Percentiles rank a stretch among this genome's conserved stretches.
Conservation (phyloP, 2,797 vertebrate species). For the Cynopterus sphinx region DNA sequence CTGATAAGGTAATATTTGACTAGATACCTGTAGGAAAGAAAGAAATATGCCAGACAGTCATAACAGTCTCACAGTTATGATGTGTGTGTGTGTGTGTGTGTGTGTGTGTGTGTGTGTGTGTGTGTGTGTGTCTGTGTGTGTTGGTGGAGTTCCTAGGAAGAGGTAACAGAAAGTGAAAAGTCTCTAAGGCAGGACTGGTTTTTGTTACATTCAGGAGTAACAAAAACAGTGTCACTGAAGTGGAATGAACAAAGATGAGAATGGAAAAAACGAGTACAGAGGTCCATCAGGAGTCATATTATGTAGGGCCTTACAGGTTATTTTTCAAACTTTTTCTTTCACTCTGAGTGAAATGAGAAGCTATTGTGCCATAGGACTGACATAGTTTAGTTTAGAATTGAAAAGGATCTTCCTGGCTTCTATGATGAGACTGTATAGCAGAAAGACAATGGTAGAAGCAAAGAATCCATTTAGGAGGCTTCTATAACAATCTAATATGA, state of each 20-base stretch:
- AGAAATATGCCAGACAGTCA: not conserved
- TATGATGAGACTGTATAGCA: not conserved
- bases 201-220: not conserved
- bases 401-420: not conserved
- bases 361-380: not conserved
- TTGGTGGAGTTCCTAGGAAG: not conserved
- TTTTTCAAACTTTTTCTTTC: not conserved
- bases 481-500: not conserved
- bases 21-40: not conserved
- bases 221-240: not conserved
- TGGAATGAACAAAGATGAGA: not conserved
- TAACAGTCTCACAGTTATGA: not conserved
- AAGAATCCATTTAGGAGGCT: not conserved
- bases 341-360: not conserved
- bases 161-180: not conserved
- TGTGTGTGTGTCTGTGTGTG: rapidly evolving
- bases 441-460: not conserved
- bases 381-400: not conserved
- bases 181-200: not conserved
- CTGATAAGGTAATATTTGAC: not conserved
- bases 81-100: not conserved
- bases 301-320: not conserved
- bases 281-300: not conserved
- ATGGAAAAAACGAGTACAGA: not conserved
- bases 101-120: not conserved